Evolutionary conservation across 2,888 invertebrate genomes (phyloP), one percentile per base, ranked within the genome.

Genomic region (Orthosia cruda): DNA sequence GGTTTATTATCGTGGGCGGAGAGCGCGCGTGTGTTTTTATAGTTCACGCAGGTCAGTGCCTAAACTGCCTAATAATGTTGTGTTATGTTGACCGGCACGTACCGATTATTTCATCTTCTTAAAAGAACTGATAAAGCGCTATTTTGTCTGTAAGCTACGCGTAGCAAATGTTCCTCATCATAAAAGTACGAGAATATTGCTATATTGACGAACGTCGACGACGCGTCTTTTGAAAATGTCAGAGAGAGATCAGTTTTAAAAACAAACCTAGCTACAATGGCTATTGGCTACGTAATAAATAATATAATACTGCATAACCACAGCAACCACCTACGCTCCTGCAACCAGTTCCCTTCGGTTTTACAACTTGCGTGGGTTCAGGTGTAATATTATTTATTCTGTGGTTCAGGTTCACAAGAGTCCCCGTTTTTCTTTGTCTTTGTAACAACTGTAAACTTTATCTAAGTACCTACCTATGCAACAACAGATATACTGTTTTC

Each of bases 1-100:
- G 57, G 61, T 61, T 74, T 66, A 59, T 61, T 74, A 52, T 61
- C 62, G 82, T 83, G 77, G 80, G 81, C 61, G 75, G 15, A n/a
- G 54, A 47, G 26, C 23, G 63, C 65, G 58, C 55, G 54, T 32
- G 18, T 52, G 45, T 78, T 54, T 78, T 54, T 74, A 20, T 78
- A 74, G 74, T 78, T 79, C 40, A 59, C 45, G 49, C 49, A 64
- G 67, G 63, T 74, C 75, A 74, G 81, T 81, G 23, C 69, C 62
- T 52, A 52, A 73, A 74, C 75, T 81, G 40, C 69, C 62, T 52
- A 47, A 73, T 74, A 61, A 47, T 73, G 57, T 62, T 80, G 26
- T 77, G 73, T 64, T n/a, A 63, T 61, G 49, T 32, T 72, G 23
- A 52, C 26, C 23, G 18, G 11, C 16, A 40, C 7, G 40, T 79